Evolutionary conservation across 2,113 vertebrate genomes (phyloP).

Genomic region (Dipodomys spectabilis): DNA sequence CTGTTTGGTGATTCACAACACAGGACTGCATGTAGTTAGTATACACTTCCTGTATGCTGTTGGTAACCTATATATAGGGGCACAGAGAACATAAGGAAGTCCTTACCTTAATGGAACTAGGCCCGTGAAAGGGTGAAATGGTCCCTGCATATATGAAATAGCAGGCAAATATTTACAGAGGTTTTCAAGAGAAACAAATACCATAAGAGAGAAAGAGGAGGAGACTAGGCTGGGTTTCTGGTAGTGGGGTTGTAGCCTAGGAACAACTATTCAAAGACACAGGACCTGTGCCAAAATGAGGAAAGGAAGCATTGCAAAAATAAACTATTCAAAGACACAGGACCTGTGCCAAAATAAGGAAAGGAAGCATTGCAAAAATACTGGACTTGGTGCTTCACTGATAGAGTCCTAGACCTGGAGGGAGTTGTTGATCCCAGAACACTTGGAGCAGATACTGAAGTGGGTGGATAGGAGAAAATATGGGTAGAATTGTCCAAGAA

Average conservation of each 20-base stretch:
- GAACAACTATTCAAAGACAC: background rate
- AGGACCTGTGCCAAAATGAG: background rate
- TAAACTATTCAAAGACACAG: background rate
- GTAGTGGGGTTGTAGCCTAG: background rate
- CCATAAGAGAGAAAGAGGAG: background rate
- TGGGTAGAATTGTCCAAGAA: background rate
- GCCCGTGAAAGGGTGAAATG: background rate
- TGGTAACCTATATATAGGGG: background rate
- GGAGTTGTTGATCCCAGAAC: background rate
- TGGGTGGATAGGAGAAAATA: fast-evolving
- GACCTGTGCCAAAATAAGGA: background rate
- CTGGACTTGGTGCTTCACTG: background rate
- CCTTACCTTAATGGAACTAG: background rate
- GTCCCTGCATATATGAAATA: background rate
- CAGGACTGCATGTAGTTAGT: background rate
- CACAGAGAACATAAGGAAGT: background rate
- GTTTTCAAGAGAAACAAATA: background rate
- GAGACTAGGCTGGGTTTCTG: background rate
- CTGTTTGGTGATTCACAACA: background rate
- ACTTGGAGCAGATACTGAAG: background rate
- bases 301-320: background rate
- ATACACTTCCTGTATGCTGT: background rate
- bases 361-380: background rate
- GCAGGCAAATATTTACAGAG: background rate
- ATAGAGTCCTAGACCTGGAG: background rate